Conservation (phyloP, 1,140 invertebrate genomes). For the Popillia japonica region DNA sequence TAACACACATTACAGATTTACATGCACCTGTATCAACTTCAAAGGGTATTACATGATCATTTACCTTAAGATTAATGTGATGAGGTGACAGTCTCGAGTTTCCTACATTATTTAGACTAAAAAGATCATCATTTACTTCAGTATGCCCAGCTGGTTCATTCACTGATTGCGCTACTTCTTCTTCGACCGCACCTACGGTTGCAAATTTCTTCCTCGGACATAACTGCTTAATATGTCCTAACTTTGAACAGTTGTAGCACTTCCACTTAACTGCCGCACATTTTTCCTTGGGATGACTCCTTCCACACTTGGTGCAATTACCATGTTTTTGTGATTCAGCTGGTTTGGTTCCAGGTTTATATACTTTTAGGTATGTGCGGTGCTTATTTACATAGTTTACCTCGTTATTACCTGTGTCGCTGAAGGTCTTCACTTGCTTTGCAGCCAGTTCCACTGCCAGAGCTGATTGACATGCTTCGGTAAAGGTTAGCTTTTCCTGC, state of each 20-base stretch:
- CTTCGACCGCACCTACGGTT: no score
- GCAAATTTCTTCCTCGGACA: no score
- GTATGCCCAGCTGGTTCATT: no score
- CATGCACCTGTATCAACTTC: no score
- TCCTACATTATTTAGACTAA: not conserved
- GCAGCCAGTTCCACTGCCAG: not conserved
- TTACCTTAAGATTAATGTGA: slow-evolving; percentile 19
- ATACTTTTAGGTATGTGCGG: not conserved
- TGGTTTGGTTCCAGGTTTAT: not conserved
- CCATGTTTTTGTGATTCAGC: slow-evolving; percentile 22
- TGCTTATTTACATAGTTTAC: not conserved
- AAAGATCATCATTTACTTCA: not conserved
- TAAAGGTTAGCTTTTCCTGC: slow-evolving; percentile 1
- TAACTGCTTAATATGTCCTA: no score
- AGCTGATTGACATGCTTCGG: not conserved
- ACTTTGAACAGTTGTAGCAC: no score
- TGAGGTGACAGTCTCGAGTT: not conserved
- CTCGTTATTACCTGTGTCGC: no score
- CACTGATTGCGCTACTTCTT: no score
- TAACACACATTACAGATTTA: no score
- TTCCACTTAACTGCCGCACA: no score
- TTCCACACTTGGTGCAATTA: no score
- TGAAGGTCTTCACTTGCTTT: no score
- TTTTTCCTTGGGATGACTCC: not conserved
- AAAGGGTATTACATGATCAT: not conserved